phyloP scores from a whole-genome alignment of 2,113 vertebrate species.

The Scytalopus superciliaris region DNA sequence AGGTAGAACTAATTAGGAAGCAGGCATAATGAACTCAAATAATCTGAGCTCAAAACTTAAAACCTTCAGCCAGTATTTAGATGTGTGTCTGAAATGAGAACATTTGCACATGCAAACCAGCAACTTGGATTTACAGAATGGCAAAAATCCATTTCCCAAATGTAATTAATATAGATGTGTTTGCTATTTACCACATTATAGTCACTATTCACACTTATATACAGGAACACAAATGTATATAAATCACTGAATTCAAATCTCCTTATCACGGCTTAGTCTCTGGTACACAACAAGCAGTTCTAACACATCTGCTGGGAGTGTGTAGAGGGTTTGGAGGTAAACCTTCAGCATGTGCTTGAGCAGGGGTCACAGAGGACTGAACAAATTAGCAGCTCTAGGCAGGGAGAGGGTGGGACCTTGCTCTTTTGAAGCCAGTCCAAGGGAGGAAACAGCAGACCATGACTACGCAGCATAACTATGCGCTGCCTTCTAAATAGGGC shows the following conservation, averaged over 20 bases:
- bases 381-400: not conserved
- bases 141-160: not conserved
- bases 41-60: not conserved
- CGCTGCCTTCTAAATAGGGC: not conserved
- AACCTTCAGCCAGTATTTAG: not conserved
- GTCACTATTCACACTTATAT: not conserved
- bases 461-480: not conserved
- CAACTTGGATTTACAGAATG: not conserved
- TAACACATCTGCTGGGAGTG: not conserved
- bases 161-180: not conserved
- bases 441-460: not conserved
- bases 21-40: not conserved
- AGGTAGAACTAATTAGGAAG: not conserved
- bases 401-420: not conserved
- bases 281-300: not conserved
- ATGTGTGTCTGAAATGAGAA: not conserved
- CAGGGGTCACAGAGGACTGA: not conserved
- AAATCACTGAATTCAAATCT: not conserved
- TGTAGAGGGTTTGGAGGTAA: not conserved
- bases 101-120: fast-evolving
- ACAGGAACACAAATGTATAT: not conserved
- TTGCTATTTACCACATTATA: not conserved
- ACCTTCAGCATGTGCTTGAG: fast-evolving
- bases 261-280: not conserved
- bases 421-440: not conserved